These are phyloP conservation scores for Pandemis cinnamomeana DNA, from an alignment of 2,888 invertebrate species.

Conservation along the genomic window DNA sequence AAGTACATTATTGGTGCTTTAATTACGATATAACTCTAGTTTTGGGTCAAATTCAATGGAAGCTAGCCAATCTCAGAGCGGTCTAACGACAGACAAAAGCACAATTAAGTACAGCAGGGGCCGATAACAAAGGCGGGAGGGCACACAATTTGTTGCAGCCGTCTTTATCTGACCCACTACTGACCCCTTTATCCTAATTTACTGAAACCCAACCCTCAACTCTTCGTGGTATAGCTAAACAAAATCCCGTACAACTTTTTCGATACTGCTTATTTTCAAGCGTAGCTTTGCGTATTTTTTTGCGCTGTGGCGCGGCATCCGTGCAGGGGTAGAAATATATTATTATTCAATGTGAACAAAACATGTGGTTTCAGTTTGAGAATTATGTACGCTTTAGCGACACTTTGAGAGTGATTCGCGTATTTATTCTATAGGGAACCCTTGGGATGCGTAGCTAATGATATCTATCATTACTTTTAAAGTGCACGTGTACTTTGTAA, in stretches of 20 bases:
- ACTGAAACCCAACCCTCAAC: conserved; percentile 61
- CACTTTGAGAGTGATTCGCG: conserved; percentile 80
- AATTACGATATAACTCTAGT: conserved; percentile 54
- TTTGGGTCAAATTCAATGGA: conserved; percentile 58
- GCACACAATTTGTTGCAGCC: conserved; percentile 83
- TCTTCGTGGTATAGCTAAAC: conserved; percentile 4
- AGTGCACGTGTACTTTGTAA: conserved; percentile 68
- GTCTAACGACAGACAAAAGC: conserved; percentile 76
- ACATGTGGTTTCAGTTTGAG: conserved; percentile 73
- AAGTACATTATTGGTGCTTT: conserved; percentile 20
- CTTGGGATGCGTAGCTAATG: conserved; percentile 63
- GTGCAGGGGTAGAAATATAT: conserved; percentile 54
- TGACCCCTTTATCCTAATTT: conserved; percentile 84
- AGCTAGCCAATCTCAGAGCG: conserved; percentile 68
- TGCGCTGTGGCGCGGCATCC: conserved; percentile 51
- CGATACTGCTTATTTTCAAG: conserved; percentile 45
- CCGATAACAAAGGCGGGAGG: conserved; percentile 78
- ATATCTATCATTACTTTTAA: conserved; percentile 64
- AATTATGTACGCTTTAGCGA: conserved; percentile 78
- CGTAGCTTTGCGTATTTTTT: conserved; percentile 41
- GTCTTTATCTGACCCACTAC: conserved; percentile 80
- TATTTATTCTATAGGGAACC: conserved; percentile 61
- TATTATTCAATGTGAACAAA: conserved; percentile 80
- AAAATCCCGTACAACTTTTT: conserved; percentile 31
- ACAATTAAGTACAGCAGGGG: conserved; percentile 82